phyloP scores from a whole-genome alignment of 2,797 vertebrate genomes.

The Chiropotes sagulatus region DNA sequence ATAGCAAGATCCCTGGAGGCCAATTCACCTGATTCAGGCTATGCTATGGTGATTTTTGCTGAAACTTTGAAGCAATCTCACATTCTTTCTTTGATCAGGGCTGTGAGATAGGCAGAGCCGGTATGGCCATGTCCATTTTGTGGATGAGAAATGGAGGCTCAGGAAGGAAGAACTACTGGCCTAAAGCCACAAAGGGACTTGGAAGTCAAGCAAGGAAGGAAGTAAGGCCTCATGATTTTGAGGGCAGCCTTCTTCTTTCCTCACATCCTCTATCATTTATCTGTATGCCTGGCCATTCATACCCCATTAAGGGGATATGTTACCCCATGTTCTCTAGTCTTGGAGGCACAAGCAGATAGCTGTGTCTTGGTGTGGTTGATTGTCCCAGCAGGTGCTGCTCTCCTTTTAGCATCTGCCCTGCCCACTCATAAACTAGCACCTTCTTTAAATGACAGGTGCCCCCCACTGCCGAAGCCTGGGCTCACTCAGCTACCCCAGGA shows the following conservation, averaged over 20 bases:
- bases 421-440: background rate
- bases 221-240: rapidly evolving
- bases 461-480: background rate
- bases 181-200: background rate
- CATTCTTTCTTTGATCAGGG: background rate
- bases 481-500: background rate
- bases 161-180: background rate
- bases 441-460: conserved; percentile 10
- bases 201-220: background rate
- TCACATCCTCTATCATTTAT: too few species aligned
- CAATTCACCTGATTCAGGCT: background rate
- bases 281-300: rapidly evolving
- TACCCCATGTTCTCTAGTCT: background rate
- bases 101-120: background rate
- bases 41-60: background rate
- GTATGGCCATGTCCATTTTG: background rate
- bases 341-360: background rate
- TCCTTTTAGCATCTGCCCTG: background rate
- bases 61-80: background rate
- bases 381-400: background rate
- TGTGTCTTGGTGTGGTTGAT: background rate
- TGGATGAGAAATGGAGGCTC: background rate
- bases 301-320: background rate
- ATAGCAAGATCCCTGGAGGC: background rate
- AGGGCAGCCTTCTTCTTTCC: background rate